Base-by-base conservation (phyloP, 2,888 invertebrate species). In the Athetis lepigone region DNA sequence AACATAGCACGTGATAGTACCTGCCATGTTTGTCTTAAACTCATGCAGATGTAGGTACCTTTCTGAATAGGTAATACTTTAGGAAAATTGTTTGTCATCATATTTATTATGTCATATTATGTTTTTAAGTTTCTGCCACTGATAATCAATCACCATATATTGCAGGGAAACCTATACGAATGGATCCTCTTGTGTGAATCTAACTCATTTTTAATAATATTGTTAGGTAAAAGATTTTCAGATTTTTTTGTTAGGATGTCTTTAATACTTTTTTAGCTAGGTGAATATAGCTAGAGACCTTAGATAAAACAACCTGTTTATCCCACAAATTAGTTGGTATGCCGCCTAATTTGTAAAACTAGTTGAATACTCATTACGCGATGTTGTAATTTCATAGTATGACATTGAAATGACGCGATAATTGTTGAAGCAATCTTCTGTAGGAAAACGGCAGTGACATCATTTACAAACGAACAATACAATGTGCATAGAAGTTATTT, bases 341-440 rank as follows among this genome's bases (percentile, higher is more conserved):
- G 36, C 21, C 29, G 29, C 33, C n/a, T 74, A 51, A 60, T 74
- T 67, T 55, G 21, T 50, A 51, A 16, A 74, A 74, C 68, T 39
- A 33, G 49, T 67, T 58, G 25, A 43, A 33, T 23, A 27, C 33
- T 50, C 40, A 62, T 55, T 51, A 50, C 19, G 27, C 27, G 7
- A 23, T 7, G 16, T 54, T 37, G 43, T 52, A 40, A 73, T 50
- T 13, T 59, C 25, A 43, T 39, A 42, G 18, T 8, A 39, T 51
- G 76, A 52, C 74, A 74, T 72, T 66, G 73, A 77, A 54, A 54
- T 77, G 61, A 55, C 43, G 56, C 54, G 67, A 45, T 61, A 56
- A 59, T 66, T 61, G 47, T 60, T 7, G 40, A 27, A 23, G 42
- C 50, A 47, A 55, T 33, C 42, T 55, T 43, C 46, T 29, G 8